phyloP scores from a whole-genome alignment of 92 coral and sea anemone species.

The Porites lobata region DNA sequence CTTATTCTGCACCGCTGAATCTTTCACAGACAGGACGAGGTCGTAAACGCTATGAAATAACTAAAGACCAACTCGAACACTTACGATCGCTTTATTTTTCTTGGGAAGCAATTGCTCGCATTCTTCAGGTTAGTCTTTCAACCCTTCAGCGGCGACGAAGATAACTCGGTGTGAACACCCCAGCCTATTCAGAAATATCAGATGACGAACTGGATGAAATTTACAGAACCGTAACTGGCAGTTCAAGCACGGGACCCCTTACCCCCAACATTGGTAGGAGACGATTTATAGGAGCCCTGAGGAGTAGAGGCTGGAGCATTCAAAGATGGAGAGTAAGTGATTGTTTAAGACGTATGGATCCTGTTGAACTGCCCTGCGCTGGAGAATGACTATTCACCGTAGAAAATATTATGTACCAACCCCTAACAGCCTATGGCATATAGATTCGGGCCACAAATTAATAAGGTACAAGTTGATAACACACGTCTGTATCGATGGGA shows the following conservation, averaged over 20 bases:
- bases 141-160: conserved; percentile 42
- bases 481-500: conserved; percentile 65
- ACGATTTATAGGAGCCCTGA: conserved; percentile 57
- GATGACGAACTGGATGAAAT: conserved; percentile 59
- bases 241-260: conserved; percentile 49
- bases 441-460: too few relatives aligned
- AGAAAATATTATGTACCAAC: too few relatives aligned
- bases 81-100: conserved; percentile 64
- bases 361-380: conserved; percentile 64
- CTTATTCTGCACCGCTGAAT: too few relatives aligned
- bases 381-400: too few relatives aligned
- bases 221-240: conserved; percentile 43
- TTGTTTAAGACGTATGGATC: conserved; percentile 51
- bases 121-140: conserved; percentile 40
- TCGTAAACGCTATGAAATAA: too few relatives aligned
- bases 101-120: conserved; percentile 58
- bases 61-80: conserved; percentile 64
- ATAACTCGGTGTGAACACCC: conserved; percentile 43
- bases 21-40: too few relatives aligned
- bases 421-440: too few relatives aligned
- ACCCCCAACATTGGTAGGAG: conserved; percentile 58
- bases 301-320: conserved; percentile 55
- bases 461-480: too few relatives aligned
- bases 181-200: conserved; percentile 29
- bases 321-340: conserved; percentile 59